Percentiles rank a stretch among this genome's conserved stretches.
These are phyloP conservation scores for Cettia cetti DNA, from an alignment of 2,113 vertebrate species.

Conservation along the genomic window DNA sequence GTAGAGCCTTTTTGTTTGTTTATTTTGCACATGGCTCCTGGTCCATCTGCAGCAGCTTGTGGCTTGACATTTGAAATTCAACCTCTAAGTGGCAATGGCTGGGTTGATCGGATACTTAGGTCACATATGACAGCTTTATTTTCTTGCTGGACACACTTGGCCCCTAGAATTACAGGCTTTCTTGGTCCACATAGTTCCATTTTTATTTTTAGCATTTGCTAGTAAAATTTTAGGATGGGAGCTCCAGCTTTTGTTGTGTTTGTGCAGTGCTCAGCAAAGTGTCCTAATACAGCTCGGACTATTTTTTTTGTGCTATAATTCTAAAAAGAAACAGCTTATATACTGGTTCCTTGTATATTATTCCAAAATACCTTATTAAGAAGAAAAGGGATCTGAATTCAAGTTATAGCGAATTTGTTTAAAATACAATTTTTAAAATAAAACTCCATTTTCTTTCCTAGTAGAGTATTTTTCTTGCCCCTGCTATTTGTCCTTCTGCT, in stretches of 20 bases:
- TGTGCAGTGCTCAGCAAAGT: neutral
- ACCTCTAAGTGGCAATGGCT: neutral
- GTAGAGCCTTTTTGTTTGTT: neutral
- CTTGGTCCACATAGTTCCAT: neutral
- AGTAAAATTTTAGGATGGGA: neutral
- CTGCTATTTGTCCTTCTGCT: neutral
- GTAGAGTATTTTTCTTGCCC: neutral
- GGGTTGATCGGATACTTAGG: neutral
- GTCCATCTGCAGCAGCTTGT: neutral
- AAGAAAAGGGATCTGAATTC: neutral
- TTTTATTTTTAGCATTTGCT: neutral
- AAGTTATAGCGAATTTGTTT: neutral
- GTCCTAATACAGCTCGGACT: neutral
- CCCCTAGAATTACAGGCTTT: neutral
- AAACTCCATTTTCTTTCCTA: neutral
- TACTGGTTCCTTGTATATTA: neutral
- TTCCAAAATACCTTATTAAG: neutral
- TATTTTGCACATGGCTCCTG: constrained; percentile 12
- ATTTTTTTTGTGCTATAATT: neutral
- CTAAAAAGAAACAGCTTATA: neutral
- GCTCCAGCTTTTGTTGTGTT: neutral
- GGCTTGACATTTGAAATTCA: constrained; percentile 50
- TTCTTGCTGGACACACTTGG: neutral
- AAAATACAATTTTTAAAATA: neutral
- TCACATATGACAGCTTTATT: neutral